Evolutionary conservation across 2,797 vertebrate genomes (phyloP).

Genomic region (Acrocephalus scirpaceus): DNA sequence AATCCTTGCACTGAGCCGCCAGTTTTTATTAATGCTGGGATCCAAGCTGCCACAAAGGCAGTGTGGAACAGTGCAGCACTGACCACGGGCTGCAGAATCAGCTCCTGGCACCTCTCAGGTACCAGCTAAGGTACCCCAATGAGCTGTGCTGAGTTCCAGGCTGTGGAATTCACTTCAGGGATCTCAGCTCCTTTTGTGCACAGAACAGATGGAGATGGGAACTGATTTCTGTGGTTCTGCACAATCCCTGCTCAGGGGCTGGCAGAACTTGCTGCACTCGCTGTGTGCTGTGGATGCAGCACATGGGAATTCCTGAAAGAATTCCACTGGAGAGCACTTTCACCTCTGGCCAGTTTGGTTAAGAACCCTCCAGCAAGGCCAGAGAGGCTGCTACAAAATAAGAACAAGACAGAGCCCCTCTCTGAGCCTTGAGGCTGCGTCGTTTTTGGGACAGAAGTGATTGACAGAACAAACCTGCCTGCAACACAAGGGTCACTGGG

Average conservation of each 20-base stretch:
- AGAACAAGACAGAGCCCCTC: neutral
- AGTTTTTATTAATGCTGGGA: conserved; percentile 48
- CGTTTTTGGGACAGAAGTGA: neutral
- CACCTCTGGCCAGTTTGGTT: neutral
- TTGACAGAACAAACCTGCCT: neutral
- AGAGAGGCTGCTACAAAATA: neutral
- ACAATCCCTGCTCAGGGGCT: too few species aligned
- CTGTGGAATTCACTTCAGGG: neutral
- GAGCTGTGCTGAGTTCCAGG: neutral
- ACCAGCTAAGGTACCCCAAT: neutral
- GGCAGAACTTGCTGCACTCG: neutral
- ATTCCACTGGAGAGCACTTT: neutral
- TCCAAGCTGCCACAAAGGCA: conserved; percentile 37
- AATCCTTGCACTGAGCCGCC: conserved; percentile 55
- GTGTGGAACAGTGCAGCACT: neutral
- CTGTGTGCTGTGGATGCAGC: neutral
- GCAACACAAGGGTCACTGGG: neutral
- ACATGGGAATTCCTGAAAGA: neutral
- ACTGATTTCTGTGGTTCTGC: neutral
- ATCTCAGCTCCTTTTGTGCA: neutral
- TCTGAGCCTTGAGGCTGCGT: neutral
- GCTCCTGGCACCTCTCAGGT: neutral
- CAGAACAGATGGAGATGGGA: neutral
- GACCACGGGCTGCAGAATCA: neutral
- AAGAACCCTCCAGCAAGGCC: neutral